Evolutionary conservation across 2,113 vertebrate genomes (phyloP), one percentile per base, ranked within the genome.

Genomic region (Corvus hawaiiensis): DNA sequence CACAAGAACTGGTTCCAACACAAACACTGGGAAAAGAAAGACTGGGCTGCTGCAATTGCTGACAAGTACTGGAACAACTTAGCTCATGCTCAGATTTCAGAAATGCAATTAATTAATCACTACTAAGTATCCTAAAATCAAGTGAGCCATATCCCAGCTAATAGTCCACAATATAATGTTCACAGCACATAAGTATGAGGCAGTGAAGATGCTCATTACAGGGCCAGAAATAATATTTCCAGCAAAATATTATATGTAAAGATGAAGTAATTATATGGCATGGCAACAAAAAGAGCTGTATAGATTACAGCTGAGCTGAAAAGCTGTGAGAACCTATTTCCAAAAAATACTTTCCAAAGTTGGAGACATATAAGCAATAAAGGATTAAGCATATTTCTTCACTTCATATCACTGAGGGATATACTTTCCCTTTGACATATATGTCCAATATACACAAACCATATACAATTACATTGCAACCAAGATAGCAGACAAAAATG

Each of bases 51-150:
- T 94, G 92, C 92, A 94, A 86, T 87, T 4, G 2, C 89, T 69
- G 87, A 96, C 89, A 76, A 96, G 71, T 87, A 94, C 91, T 96
- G 97, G 96, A 97, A 97, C 83, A 93, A 95, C 88, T 96, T 94
- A 97, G 95, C 94, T 97, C 96, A 96, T 85, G 93, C 93, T 89
- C n/a, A 5, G 55, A 91, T 95, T 96, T 89, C 87, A 94, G 75
- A 58, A 96, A 96, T 49, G 46, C 74, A 94, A 96, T 94, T 96
- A 97, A 97, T 97, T 91, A 93, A 95, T 95, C 93, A 93, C 87
- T 80, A 69, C 78, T 92, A 95, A 97, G 75, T 82, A 94, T 69
- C 76, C 76, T 81, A 94, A 95, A 93, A 94, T 90, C 75, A 94
- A 94, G 86, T 83, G 82, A 97, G 82, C 89, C 89, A 84, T 95